Base-by-base conservation (phyloP, 2,113 vertebrate species). In the Rhea americana region DNA sequence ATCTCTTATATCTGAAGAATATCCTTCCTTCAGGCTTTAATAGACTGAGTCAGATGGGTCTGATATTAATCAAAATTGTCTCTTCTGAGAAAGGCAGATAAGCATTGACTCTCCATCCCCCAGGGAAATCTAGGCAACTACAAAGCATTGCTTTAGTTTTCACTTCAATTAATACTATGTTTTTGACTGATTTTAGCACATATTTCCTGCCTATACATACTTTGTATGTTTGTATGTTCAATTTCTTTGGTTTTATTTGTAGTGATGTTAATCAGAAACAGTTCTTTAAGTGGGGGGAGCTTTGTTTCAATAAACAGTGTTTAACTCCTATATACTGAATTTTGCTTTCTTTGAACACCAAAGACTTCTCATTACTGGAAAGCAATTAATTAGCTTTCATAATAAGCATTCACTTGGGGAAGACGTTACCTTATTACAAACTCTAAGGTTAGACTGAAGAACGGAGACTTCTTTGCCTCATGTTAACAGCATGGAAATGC, bases 41-140 rank as follows among this genome's bases (percentile, higher is more conserved):
- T 98, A 98, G 97, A 93, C 96, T 97, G 96, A 98, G 97, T 98
- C 98, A 97, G 97, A 98, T 98, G 97, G 97, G 96, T 95, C 97
- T 98, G 98, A 98, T 98, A 97, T 97, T 98, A 98, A 98, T 98
- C 98, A 98, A 97, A 98, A 97, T 98, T 94, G 97, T 98, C 97
- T 98, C 97, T 98, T 98, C 98, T 98, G 98, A 98, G 97, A 93
- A 96, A 92, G 82, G 96, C 97, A 97, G 97, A 98, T 98, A 98
- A 98, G 97, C 97, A 96, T 96, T 97, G 98, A 97, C 97, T 97
- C 97, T 95, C 96, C 88, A 92, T 94, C 96, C 97, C 97, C 97
- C 56, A 82, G 97, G 97, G 98, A 97, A 96, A 97, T 96, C 93
- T 94, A 95, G 92, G 90, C 97, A 97, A 96, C 98, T 97, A 98